Conservation (phyloP, 2,113 vertebrate species). For the Echinops telfairi region DNA sequence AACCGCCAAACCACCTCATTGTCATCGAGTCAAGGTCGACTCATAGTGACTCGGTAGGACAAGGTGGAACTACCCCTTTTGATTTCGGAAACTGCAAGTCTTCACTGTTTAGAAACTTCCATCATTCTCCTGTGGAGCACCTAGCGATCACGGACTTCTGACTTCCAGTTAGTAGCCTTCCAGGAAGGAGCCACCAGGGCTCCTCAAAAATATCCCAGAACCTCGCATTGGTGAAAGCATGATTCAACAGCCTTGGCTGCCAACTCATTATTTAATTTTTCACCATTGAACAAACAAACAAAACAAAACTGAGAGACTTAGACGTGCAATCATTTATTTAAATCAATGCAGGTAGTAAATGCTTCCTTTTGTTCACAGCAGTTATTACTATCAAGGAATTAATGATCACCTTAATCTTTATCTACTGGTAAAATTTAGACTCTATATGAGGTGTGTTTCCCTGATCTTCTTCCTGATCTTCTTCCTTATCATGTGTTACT, state of each 20-base stretch:
- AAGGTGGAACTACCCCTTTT: too few species aligned
- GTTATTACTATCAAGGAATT: neutral
- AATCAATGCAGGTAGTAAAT: neutral
- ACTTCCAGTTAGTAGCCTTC: too few species aligned
- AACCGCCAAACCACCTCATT: too few species aligned
- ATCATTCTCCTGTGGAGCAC: too few species aligned
- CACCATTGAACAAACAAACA: neutral
- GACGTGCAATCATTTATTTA: neutral
- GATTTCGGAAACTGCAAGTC: too few species aligned
- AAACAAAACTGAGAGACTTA: neutral
- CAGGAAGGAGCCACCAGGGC: too few species aligned
- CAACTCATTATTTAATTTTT: neutral
- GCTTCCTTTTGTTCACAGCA: constrained; percentile 26
- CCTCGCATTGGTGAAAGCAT: neutral
- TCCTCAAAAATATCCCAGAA: neutral
- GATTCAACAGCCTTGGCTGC: neutral
- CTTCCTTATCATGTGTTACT: neutral
- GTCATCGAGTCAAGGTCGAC: too few species aligned
- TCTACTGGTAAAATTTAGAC: neutral
- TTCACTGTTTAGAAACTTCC: too few species aligned
- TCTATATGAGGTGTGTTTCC: neutral
- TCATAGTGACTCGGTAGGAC: too few species aligned
- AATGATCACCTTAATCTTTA: neutral
- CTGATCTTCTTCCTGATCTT: neutral
- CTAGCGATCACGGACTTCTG: too few species aligned